Percentiles rank a stretch among this genome's conserved stretches.
phyloP scores from a whole-genome alignment of 2,797 vertebrate genomes.

The Acipenser ruthenus region DNA sequence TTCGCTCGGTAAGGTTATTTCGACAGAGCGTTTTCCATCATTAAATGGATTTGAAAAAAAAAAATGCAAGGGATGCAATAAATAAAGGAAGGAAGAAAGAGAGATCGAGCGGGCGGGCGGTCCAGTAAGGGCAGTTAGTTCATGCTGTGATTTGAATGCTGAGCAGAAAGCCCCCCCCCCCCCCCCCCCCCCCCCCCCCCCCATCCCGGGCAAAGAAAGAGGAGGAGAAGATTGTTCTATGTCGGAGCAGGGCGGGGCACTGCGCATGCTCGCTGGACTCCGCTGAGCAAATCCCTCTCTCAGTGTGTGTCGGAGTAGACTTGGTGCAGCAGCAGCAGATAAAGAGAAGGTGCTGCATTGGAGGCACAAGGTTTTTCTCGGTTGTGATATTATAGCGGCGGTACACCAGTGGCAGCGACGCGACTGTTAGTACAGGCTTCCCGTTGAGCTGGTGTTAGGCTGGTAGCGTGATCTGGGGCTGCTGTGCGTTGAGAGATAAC shows the following conservation, averaged over 20 bases:
- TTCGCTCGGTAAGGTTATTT: too few relatives aligned
- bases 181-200: too few relatives aligned
- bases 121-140: too few relatives aligned
- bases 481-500: slow-evolving; percentile 5
- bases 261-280: slow-evolving; percentile 44
- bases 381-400: slow-evolving; percentile 15
- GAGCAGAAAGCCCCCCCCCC: too few relatives aligned
- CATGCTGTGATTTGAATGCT: too few relatives aligned
- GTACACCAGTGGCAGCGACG: slow-evolving; percentile 19
- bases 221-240: slow-evolving; percentile 19
- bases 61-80: too few relatives aligned
- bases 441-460: slow-evolving; percentile 1
- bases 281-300: slow-evolving; percentile 8
- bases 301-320: slow-evolving; percentile 37
- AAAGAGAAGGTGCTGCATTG: slow-evolving; percentile 17
- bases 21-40: too few relatives aligned
- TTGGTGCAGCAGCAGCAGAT: slow-evolving; percentile 16
- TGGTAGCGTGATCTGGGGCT: slow-evolving; percentile 18
- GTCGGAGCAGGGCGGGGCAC: slow-evolving; percentile 41
- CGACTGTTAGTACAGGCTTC: neutral
- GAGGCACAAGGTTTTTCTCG: slow-evolving; percentile 23
- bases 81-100: too few relatives aligned
- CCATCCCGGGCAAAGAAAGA: slow-evolving; percentile 15
- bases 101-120: too few relatives aligned
- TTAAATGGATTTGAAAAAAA: too few relatives aligned